Conservation (phyloP, 1,140 invertebrate species). For the Ceratosolen fusciceps region DNA sequence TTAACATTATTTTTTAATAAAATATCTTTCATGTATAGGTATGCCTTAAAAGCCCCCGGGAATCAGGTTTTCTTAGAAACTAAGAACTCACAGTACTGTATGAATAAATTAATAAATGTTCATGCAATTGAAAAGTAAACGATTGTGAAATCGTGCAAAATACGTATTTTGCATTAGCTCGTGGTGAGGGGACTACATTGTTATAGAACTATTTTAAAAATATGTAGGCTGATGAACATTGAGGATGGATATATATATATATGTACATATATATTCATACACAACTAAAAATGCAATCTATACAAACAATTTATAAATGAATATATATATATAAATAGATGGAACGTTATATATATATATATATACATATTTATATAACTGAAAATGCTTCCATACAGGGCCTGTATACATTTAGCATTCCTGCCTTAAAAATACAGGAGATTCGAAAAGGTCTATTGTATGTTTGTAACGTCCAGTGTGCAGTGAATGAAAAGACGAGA, state of each 20-base stretch:
- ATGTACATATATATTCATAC: slow-evolving; percentile 47
- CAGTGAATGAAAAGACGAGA: slow-evolving; percentile 54
- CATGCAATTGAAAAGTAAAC: slow-evolving; percentile 54
- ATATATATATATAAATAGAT: slow-evolving; percentile 43
- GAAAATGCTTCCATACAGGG: slow-evolving; percentile 64
- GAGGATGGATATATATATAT: slow-evolving; percentile 49
- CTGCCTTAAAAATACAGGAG: slow-evolving; percentile 62
- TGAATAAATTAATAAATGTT: slow-evolving; percentile 46
- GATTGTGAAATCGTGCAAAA: slow-evolving; percentile 59
- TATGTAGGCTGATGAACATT: slow-evolving; percentile 56
- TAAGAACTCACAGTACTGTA: slow-evolving; percentile 54
- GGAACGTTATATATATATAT: slow-evolving; percentile 49
- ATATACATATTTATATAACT: slow-evolving; percentile 51
- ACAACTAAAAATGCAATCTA: slow-evolving; percentile 52
- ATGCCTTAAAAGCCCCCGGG: slow-evolving; percentile 59
- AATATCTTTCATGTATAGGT: slow-evolving; percentile 62
- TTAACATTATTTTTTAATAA: slow-evolving; percentile 32
- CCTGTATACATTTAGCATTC: slow-evolving; percentile 59
- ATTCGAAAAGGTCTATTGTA: slow-evolving; percentile 62
- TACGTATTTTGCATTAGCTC: slow-evolving; percentile 63
- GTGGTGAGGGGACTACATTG: slow-evolving; percentile 68
- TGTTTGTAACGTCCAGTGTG: slow-evolving; percentile 61
- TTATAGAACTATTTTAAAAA: slow-evolving; percentile 59
- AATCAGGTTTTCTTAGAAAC: slow-evolving; percentile 64
- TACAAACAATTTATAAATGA: slow-evolving; percentile 49